Evolutionary conservation across 2,113 vertebrate genomes (phyloP), one percentile per base, ranked within the genome.

Genomic region (Atlantisia rogersi): DNA sequence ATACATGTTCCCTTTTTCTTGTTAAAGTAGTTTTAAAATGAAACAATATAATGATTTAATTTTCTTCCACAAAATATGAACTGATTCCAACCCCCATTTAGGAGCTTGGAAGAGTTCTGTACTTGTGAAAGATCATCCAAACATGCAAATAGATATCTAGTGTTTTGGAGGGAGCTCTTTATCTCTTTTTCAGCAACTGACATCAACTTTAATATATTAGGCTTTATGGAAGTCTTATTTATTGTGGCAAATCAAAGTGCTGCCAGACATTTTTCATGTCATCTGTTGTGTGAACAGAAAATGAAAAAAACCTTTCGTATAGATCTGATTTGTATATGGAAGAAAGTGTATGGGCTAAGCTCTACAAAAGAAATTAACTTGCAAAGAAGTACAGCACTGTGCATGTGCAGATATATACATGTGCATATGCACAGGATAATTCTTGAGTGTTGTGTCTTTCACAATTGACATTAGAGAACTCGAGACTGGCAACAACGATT

Each of bases 201-300:
- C 62, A 60, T 39, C 48, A 42, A 9, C 32, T 31, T 84, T 82
- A 82, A 86, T 67, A 14, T 58, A 68, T 83, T 52, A 37, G 55
- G 13, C 37, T 95, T 81, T 60, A 69, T 5, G 21, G 46, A 60
- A 81, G 26, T 73, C 56, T 94, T 95, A 85, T 40, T 86, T 90
- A 78, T 62, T 88, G 35, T 82, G 91, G 78, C 85, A 92, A 95
- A 94, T 76, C 65, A 52, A 85, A 86, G 40, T 65, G 58, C 84
- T 84, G 74, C 52, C 63, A 86, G 64, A 40, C 40, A 86, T 76
- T 93, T 78, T 79, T 95, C 53, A 25, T 90, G 70, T 88, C 13
- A 3, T 59, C 37, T 82, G 5, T 48, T 86, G 12, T 71, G 82
- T 39, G 28, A 95, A 75, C 2, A 42, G 69, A 78, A 90, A 73